Conservation (phyloP, 2,797 vertebrate genomes). For the Siniperca obscura region DNA sequence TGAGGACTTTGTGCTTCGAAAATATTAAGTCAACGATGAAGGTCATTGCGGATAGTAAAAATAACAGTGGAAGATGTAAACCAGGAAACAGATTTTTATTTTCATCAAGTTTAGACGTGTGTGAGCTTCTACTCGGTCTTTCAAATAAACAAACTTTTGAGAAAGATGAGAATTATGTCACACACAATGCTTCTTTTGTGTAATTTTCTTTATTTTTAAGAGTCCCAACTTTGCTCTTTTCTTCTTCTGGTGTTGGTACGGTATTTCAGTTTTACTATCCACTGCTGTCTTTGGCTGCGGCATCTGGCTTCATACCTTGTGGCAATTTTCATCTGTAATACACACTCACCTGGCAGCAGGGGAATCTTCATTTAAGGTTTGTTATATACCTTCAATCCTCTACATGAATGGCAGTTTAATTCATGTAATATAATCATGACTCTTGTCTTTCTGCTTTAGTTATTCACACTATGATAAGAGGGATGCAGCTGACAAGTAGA, state of each 20-base stretch:
- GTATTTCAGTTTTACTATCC: background rate
- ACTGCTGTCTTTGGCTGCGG: background rate
- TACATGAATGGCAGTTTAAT: background rate
- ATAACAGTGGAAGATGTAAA: too few relatives aligned
- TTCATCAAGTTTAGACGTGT: background rate
- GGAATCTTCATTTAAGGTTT: conserved; percentile 3
- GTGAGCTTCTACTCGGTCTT: background rate
- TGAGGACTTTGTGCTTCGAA: background rate
- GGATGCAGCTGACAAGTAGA: background rate
- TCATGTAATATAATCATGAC: background rate
- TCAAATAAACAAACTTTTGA: background rate
- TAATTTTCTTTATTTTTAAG: background rate
- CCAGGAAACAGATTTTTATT: background rate
- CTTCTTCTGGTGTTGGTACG: background rate
- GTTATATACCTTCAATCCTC: background rate
- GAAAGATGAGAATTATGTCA: background rate
- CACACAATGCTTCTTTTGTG: background rate
- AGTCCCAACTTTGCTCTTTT: background rate
- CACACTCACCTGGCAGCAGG: background rate
- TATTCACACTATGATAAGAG: background rate
- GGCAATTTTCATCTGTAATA: conserved; percentile 6
- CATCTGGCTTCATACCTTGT: background rate
- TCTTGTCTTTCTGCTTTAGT: background rate
- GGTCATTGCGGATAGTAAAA: background rate
- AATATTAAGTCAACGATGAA: background rate